Evolutionary conservation across 2,113 vertebrate species (phyloP).

Genomic region (Tachysurus vachellii): DNA sequence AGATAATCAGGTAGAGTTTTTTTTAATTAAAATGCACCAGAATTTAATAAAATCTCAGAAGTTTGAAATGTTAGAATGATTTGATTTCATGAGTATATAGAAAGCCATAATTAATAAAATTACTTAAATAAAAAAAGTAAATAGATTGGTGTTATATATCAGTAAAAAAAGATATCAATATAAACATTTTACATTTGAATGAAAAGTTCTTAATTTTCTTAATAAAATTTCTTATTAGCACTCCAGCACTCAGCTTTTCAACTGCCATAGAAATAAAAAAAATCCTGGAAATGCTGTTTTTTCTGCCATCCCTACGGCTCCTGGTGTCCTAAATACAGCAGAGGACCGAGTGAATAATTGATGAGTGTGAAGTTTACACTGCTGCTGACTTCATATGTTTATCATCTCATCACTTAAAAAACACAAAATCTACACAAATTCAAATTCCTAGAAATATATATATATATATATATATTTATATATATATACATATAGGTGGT

Average conservation of each 20-base stretch:
- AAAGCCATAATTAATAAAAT: neutral
- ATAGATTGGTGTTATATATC: neutral
- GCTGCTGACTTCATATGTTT: neutral
- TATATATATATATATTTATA: too few relatives aligned
- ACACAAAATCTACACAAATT: neutral
- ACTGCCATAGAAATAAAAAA: neutral
- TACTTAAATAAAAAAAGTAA: neutral
- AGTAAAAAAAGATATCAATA: neutral
- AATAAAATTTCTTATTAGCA: too few relatives aligned
- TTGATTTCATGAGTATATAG: too few relatives aligned
- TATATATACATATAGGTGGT: too few relatives aligned
- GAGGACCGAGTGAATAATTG: neutral
- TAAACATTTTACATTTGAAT: too few relatives aligned
- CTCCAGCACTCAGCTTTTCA: neutral
- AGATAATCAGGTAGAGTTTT: too few relatives aligned
- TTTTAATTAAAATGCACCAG: too few relatives aligned
- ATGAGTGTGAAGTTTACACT: neutral
- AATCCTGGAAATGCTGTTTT: neutral
- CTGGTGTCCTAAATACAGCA: neutral
- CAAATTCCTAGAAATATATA: too few relatives aligned
- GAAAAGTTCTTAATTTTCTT: too few relatives aligned
- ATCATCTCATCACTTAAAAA: neutral
- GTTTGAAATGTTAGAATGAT: too few relatives aligned
- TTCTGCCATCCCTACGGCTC: neutral
- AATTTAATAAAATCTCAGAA: too few relatives aligned